phyloP scores from a whole-genome alignment of 2,113 vertebrate genomes.

The Serinus canaria region DNA sequence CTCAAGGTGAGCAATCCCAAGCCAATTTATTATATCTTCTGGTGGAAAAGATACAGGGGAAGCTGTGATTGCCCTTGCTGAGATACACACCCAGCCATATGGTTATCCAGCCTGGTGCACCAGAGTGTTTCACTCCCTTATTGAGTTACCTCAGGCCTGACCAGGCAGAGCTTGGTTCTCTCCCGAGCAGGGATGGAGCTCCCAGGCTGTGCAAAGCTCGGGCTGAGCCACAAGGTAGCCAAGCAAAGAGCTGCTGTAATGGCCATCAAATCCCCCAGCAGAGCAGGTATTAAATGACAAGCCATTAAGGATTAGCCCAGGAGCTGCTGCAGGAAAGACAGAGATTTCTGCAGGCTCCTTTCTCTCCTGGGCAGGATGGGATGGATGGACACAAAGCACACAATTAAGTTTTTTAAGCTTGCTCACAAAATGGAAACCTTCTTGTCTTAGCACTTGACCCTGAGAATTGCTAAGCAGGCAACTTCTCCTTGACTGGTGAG shows the following conservation, averaged over 20 bases:
- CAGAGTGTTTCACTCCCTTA: background rate
- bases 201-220: background rate
- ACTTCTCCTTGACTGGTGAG: background rate
- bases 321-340: background rate
- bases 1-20: constrained; percentile 8
- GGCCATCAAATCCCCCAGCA: background rate
- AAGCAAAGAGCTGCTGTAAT: background rate
- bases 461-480: background rate
- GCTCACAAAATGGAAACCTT: background rate
- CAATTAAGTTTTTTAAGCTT: accelerated
- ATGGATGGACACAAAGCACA: background rate
- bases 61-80: background rate
- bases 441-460: background rate
- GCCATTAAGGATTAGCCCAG: background rate
- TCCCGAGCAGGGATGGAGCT: background rate
- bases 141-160: constrained; percentile 37
- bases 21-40: constrained; percentile 29
- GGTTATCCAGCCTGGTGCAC: background rate
- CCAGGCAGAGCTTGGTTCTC: background rate
- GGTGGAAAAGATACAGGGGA: background rate
- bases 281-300: background rate
- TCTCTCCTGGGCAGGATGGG: background rate
- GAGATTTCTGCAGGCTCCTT: background rate
- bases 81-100: background rate
- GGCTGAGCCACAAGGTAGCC: background rate